Conservation (phyloP, 2,113 vertebrate genomes). For the Cephalopterus ornatus region DNA sequence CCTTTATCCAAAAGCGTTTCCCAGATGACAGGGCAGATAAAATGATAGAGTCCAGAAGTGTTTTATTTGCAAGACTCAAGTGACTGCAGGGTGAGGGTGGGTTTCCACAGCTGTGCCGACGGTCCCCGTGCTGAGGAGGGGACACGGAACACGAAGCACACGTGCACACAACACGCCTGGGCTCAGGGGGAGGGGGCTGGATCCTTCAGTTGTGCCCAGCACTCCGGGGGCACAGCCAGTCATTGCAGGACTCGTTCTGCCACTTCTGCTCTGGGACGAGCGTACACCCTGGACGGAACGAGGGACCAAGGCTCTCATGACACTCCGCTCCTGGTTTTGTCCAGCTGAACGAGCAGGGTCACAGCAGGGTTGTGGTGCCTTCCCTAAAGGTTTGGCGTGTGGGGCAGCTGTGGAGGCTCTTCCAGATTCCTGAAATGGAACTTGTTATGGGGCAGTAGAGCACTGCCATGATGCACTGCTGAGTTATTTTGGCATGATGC, state of each 20-base stretch:
- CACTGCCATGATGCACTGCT: background rate
- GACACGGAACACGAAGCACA: too few relatives aligned
- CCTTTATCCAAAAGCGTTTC: conserved; percentile 29
- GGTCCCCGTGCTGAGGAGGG: too few relatives aligned
- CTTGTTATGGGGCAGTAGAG: background rate
- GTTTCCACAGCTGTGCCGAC: background rate
- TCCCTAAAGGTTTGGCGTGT: background rate
- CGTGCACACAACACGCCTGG: background rate
- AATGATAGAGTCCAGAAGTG: background rate
- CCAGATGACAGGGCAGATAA: conserved; percentile 40
- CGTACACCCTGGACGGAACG: background rate
- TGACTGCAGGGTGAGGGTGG: background rate
- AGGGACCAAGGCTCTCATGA: too few relatives aligned
- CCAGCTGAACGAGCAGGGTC: background rate
- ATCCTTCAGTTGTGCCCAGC: background rate
- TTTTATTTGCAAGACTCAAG: conserved; percentile 9
- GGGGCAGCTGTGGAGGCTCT: background rate
- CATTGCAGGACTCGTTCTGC: background rate
- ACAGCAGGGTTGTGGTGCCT: too few relatives aligned
- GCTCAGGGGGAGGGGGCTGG: background rate
- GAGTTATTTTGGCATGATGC: background rate
- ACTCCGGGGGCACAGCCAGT: background rate
- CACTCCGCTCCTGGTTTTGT: accelerated
- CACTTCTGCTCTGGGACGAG: accelerated
- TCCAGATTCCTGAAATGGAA: background rate